These are phyloP conservation scores for Melitaea athalia DNA, from an alignment of 2,888 invertebrate genomes.

Conservation along the genomic window DNA sequence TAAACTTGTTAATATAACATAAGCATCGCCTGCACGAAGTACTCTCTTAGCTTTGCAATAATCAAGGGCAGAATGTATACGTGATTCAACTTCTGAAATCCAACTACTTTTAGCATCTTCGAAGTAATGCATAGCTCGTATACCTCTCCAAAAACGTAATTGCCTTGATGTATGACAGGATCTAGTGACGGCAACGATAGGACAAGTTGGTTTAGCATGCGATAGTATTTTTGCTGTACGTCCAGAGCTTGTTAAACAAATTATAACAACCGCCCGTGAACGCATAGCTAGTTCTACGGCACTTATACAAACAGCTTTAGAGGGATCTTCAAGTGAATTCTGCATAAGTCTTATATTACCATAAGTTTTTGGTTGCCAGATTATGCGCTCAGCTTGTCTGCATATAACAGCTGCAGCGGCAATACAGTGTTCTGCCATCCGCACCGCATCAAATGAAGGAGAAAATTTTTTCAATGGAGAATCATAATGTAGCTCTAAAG, in stretches of 20 bases:
- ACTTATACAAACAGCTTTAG: constrained; percentile 77
- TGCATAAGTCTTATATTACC: constrained; percentile 85
- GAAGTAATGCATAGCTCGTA: constrained; percentile 80
- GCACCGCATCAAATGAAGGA: constrained; percentile 59
- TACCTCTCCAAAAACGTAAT: constrained; percentile 75
- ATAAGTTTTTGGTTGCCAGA: constrained; percentile 91
- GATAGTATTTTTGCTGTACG: constrained; percentile 87
- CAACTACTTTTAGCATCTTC: constrained; percentile 61
- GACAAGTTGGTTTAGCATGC: constrained; percentile 86
- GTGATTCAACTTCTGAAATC: constrained; percentile 64
- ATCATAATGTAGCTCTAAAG: constrained; percentile 85
- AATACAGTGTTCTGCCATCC: constrained; percentile 85
- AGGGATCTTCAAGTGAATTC: constrained; percentile 79
- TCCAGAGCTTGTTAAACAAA: constrained; percentile 89
- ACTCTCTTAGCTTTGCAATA: constrained; percentile 74
- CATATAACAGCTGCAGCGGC: constrained; percentile 88
- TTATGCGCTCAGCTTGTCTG: constrained; percentile 92
- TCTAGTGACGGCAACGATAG: constrained; percentile 88
- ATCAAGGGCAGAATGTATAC: constrained; percentile 67
- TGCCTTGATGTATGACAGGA: constrained; percentile 86
- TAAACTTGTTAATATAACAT: constrained; percentile 67
- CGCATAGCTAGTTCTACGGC: constrained; percentile 71
- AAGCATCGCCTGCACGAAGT: constrained; percentile 68
- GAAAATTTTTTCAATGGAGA: constrained; percentile 66
- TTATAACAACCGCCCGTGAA: constrained; percentile 79